Conservation (phyloP, 1,140 invertebrate genomes). For the Neodiprion lecontei region DNA sequence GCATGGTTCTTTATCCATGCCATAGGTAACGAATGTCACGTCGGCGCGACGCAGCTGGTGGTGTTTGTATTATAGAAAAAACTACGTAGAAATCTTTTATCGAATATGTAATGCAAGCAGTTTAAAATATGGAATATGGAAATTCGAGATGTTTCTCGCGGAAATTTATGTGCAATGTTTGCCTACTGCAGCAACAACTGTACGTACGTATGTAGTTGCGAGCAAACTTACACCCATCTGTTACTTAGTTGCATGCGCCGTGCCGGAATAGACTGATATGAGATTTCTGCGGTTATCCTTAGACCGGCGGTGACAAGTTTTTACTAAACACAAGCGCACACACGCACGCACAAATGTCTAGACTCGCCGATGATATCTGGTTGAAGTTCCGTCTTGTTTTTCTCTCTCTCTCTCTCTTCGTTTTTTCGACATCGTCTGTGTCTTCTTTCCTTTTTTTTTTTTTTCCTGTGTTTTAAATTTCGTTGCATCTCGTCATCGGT, state of each 20-base stretch:
- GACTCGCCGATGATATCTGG: slow-evolving; percentile 25
- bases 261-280: slow-evolving; percentile 8
- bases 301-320: slow-evolving; percentile 27
- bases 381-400: neutral
- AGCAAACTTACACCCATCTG: too few species aligned
- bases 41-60: too few species aligned
- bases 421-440: neutral
- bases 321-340: slow-evolving; percentile 20
- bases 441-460: neutral
- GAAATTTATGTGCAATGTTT: too few species aligned
- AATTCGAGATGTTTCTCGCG: too few species aligned
- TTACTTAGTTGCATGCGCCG: neutral
- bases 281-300: slow-evolving; percentile 23
- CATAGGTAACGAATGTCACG: too few species aligned
- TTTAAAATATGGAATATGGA: too few species aligned
- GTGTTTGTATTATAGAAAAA: too few species aligned
- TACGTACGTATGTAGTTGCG: too few species aligned
- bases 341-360: slow-evolving; percentile 4
- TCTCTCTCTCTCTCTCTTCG: neutral
- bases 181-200: too few species aligned
- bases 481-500: slow-evolving; percentile 4
- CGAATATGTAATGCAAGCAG: too few species aligned
- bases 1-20: too few species aligned
- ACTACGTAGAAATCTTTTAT: too few species aligned
- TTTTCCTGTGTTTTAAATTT: neutral